These are phyloP conservation scores for Lottia scabra DNA, from an alignment of 2,888 invertebrate genomes.

Conservation along the genomic window DNA sequence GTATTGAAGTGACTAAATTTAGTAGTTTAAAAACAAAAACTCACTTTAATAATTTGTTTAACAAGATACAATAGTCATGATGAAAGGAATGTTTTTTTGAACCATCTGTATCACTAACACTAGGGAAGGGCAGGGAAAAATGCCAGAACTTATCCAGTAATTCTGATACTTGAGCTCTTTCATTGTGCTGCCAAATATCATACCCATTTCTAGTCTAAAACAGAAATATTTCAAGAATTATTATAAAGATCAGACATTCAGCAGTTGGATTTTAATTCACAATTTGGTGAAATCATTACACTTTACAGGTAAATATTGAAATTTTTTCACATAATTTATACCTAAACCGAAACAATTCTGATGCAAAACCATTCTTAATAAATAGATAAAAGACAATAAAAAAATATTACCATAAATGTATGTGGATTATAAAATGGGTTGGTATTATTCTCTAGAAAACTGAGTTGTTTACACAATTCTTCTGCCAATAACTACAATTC, in stretches of 20 bases:
- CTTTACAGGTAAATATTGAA: too few relatives aligned
- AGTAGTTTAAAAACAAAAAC: background rate
- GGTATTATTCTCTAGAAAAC: conserved; percentile 55
- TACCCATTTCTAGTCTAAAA: conserved; percentile 55
- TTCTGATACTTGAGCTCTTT: conserved; percentile 51
- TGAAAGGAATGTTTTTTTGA: conserved; percentile 34
- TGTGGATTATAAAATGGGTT: conserved; percentile 57
- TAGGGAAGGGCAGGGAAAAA: conserved; percentile 46
- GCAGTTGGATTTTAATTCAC: too few relatives aligned
- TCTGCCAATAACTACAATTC: conserved; percentile 55
- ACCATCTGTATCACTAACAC: conserved; percentile 21
- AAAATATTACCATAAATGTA: conserved; percentile 46
- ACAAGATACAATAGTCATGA: conserved; percentile 49
- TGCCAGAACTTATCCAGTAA: conserved; percentile 62
- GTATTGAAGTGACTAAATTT: too few relatives aligned
- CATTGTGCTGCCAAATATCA: conserved; percentile 57
- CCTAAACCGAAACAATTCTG: too few relatives aligned
- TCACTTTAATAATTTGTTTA: conserved; percentile 51
- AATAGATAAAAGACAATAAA: background rate
- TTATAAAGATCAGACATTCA: too few relatives aligned
- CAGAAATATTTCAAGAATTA: too few relatives aligned
- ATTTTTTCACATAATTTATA: too few relatives aligned
- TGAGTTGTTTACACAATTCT: conserved; percentile 55
- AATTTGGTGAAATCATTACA: too few relatives aligned
- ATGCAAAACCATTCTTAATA: too few relatives aligned